Conservation (phyloP, 2,888 invertebrate genomes). For the Ennomos erosarius region DNA sequence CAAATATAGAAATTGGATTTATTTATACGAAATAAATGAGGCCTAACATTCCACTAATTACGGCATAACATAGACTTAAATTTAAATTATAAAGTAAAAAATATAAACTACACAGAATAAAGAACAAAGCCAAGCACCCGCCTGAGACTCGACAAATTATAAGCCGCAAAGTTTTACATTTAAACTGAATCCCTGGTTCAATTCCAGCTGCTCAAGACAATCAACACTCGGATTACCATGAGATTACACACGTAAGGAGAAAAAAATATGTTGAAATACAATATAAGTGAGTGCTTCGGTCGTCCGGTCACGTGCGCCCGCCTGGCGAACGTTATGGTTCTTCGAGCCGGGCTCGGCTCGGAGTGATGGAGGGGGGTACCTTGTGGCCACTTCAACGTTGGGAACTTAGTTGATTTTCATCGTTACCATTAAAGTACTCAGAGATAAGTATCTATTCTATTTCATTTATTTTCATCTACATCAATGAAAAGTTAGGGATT, state of each 20-base stretch:
- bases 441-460: no score
- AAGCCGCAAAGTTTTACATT: conserved; percentile 43
- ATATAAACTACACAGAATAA: conserved; percentile 24
- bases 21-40: no score
- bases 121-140: conserved; percentile 32
- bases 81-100: conserved; percentile 4
- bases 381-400: conserved; percentile 10
- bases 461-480: no score
- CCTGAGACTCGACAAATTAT: conserved; percentile 38
- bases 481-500: no score
- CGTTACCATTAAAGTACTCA: no score
- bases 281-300: conserved; percentile 43
- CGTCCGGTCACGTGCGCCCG: conserved; percentile 44
- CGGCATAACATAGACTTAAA: conserved; percentile 12
- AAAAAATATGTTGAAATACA: conserved; percentile 49
- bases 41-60: no score
- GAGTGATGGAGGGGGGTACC: conserved; percentile 28
- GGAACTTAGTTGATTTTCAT: conserved; percentile 11
- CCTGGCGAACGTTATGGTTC: conserved; percentile 29
- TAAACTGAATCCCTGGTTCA: conserved; percentile 37
- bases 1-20: no score
- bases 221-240: conserved; percentile 44
- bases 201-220: conserved; percentile 41
- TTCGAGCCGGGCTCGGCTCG: conserved; percentile 13
- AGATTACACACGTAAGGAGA: conserved; percentile 44